phyloP scores from a whole-genome alignment of 2,888 invertebrate genomes.

The Leptinotarsa rubiginosa region DNA sequence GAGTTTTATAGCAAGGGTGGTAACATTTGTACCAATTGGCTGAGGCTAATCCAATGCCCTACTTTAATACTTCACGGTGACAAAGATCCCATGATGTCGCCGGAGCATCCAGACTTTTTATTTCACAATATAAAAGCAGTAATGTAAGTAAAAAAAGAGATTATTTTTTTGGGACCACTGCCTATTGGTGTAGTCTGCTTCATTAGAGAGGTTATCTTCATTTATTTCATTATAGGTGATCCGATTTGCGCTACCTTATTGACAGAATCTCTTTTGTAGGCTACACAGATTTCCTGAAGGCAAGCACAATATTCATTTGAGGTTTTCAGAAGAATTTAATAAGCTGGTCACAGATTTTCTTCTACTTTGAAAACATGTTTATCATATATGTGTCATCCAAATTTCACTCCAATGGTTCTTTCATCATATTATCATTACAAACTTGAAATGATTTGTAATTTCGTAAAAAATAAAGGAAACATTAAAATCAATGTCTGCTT shows the following conservation, averaged over 20 bases:
- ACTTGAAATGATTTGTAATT: too few relatives aligned
- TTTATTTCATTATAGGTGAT: too few relatives aligned
- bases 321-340: conserved; percentile 85
- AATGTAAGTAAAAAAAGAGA: conserved; percentile 66
- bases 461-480: too few relatives aligned
- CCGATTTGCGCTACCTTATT: background rate
- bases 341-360: conserved; percentile 77
- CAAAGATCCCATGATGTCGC: conserved; percentile 82
- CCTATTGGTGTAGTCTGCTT: too few relatives aligned
- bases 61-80: conserved; percentile 87
- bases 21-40: conserved; percentile 76
- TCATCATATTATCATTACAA: too few relatives aligned
- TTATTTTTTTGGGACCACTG: background rate
- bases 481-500: too few relatives aligned
- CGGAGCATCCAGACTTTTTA: conserved; percentile 80
- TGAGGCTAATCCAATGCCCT: conserved; percentile 77
- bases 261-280: conserved; percentile 67
- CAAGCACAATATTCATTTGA: conserved; percentile 87
- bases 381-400: background rate
- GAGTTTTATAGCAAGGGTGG: conserved; percentile 73
- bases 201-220: too few relatives aligned
- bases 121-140: conserved; percentile 75
- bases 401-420: too few relatives aligned
- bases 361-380: conserved; percentile 23
- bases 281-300: conserved; percentile 82